Evolutionary conservation across 2,113 vertebrate genomes (phyloP), one percentile per base, ranked within the genome.

Genomic region (Apus apus): DNA sequence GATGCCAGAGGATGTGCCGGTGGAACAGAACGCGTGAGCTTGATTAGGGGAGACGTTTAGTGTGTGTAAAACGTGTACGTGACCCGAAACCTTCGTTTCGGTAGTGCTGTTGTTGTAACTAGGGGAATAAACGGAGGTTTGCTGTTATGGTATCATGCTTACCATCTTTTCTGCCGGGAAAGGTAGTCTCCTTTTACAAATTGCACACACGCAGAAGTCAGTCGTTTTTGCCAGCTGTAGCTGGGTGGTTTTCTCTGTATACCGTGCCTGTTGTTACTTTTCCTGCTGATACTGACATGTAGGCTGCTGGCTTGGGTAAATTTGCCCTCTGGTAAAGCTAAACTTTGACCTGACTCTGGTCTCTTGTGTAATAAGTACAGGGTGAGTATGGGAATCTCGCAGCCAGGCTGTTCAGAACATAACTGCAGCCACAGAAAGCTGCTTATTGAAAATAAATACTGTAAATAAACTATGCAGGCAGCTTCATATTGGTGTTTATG

Each of bases 31-130:
- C 12, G 27, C 79, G 62, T 97, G 91, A 93, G 54, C 25, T 34
- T 50, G 65, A 9, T 78, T 34, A 38, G 80, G 36, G 68, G 58
- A 71, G 36, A 26, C 86, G n/a, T 32, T 46, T 48, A 8, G 70
- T 38, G 92, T 54, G 77, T 80, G 83, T 9, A 89, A 81, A 54
- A 67, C 80, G 50, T 74, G 95, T 95, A 88, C 16, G 94, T 87
- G 77, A 74, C 77, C 27, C 25, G 9, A 45, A 53, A 29, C 34
- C 58, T 48, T n/a, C 45, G 23, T 56, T 40, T 72, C 40, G 1
- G 21, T 50, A 3, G 30, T 34, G 36, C 29, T 40, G 2, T 0
- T 36, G 2, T 29, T 32, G 8, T n/a, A 21, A 13, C 30, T 30
- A 18, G 23, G 40, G 57, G 48, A 79, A 48, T 67, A 61, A 61